These are phyloP conservation scores for Melanchra persicariae DNA, from an alignment of 2,888 invertebrate genomes.

Conservation along the genomic window DNA sequence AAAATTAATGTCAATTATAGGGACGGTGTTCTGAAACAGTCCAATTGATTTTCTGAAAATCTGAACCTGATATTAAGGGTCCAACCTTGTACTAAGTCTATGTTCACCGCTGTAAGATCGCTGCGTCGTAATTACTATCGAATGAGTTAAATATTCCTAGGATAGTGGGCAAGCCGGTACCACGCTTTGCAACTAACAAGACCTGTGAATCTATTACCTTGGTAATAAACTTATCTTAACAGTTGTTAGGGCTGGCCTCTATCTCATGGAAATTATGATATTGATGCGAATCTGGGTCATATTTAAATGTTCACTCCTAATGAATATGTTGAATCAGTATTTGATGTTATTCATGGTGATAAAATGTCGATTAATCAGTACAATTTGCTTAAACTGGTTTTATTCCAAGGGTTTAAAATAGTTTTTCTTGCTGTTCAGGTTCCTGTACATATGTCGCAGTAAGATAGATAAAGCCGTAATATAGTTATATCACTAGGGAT, in stretches of 20 bases:
- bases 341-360: slow-evolving; percentile 40
- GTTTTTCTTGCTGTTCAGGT: neutral
- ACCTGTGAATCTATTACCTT: slow-evolving; percentile 39
- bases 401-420: slow-evolving; percentile 23
- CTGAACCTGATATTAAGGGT: neutral
- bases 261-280: slow-evolving; percentile 44
- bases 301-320: slow-evolving; percentile 48
- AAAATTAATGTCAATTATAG: too few species aligned
- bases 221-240: slow-evolving; percentile 16
- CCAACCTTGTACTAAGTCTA: neutral
- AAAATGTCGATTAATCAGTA: slow-evolving; percentile 33
- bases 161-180: neutral
- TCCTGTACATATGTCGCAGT: too few species aligned
- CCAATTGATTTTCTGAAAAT: neutral
- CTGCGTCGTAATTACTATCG: neutral
- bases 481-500: too few species aligned
- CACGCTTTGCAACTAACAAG: slow-evolving; percentile 2
- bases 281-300: slow-evolving; percentile 46
- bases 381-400: slow-evolving; percentile 41
- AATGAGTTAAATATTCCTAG: neutral
- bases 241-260: slow-evolving; percentile 31
- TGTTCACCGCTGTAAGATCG: neutral
- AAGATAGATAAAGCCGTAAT: too few species aligned
- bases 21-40: too few species aligned
- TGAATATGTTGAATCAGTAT: slow-evolving; percentile 42